Evolutionary conservation across 2,888 invertebrate species (phyloP), one percentile per base, ranked within the genome.

Genomic region (Laspeyria flexula): DNA sequence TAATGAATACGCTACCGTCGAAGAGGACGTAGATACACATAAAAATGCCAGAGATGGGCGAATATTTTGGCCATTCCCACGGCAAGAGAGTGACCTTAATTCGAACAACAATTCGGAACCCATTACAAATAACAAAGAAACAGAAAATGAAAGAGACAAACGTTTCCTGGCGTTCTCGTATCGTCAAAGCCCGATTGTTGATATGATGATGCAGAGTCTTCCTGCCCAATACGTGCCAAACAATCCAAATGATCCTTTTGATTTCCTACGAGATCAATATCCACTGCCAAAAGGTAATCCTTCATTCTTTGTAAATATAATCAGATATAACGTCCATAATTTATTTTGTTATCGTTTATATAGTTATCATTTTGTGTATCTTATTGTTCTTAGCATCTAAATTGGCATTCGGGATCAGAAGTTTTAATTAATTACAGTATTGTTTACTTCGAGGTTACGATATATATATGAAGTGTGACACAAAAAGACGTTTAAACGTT

Each of bases 281-380:
- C 85, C 89, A 12, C 62, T 90, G 47, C 90, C 92, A 7, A 88
- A 88, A 83, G 92, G 92, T 92, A 76, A 78, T 18, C 25, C 16
- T 41, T 11, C 15, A 27, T 47, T 38, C 13, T 48, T 50, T 35
- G 9, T 9, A 38, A 18, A 38, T 42, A 16, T 31, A 33, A 42
- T 54, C 38, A 31, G 34, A n/a, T n/a, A n/a, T n/a, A n/a, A n/a
- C n/a, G n/a, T 34, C 11, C 34, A 27, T 18, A 44, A 33, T 33
- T 40, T 44, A 31, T 6, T 13, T 43, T 46, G 38, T 33, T 44
- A 41, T 37, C 21, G 5, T 23, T 3, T n/a, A n/a, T n/a, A n/a
- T n/a, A 52, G 13, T 38, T 31, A 60, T 56, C 45, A 1, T 15
- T 21, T 41, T 12, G 4, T 23, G 33, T 41, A 54, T 57, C 55